Conservation (phyloP, 1,140 invertebrate species). For the Homarus americanus region DNA sequence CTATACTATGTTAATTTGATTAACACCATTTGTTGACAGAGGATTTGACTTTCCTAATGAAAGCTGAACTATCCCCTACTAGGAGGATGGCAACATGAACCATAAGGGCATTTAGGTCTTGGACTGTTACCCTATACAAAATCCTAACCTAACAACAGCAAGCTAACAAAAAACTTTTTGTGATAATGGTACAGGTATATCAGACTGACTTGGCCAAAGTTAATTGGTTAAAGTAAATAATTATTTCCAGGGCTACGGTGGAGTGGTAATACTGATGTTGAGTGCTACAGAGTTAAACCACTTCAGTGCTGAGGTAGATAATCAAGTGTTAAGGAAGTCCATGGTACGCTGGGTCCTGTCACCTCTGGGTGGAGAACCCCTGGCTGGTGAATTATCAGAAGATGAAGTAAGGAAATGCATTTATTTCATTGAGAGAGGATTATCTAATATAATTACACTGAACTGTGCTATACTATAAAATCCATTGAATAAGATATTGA, state of each 20-base stretch:
- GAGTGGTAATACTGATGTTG: constrained; percentile 50
- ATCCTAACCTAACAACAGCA: no score
- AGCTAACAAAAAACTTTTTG: no score
- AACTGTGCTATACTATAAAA: background rate
- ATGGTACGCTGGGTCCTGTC: constrained; percentile 50
- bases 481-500: background rate
- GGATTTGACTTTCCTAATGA: no score
- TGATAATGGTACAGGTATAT: no score
- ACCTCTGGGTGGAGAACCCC: constrained; percentile 27
- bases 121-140: no score
- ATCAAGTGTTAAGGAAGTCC: constrained; percentile 25
- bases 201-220: no score
- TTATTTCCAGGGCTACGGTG: constrained; percentile 44
- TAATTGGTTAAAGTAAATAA: background rate
- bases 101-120: no score
- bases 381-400: constrained; percentile 7
- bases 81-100: no score
- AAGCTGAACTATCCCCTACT: no score
- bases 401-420: background rate
- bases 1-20: no score
- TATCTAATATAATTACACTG: no score
- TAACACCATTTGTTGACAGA: no score
- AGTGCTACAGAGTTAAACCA: constrained; percentile 33
- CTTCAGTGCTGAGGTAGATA: constrained; percentile 41
- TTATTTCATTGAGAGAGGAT: background rate